Percentiles rank a stretch among this genome's conserved stretches.
These are phyloP conservation scores for Zygothrica quintamaculata DNA, from an alignment of 2,888 invertebrate species.

Conservation along the genomic window DNA sequence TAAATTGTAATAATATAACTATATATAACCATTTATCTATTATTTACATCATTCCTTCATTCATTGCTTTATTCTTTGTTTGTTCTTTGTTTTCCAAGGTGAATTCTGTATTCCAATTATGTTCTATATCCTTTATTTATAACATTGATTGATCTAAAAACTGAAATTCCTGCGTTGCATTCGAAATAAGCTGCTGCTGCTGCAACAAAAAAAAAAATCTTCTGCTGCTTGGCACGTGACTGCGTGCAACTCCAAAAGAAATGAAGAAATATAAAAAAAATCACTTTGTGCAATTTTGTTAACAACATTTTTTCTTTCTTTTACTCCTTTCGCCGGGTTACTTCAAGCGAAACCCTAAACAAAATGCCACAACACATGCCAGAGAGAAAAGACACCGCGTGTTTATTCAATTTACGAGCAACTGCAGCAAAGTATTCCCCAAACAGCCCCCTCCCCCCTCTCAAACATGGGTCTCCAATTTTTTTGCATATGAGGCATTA, in stretches of 20 bases:
- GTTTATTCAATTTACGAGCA: constrained; percentile 66
- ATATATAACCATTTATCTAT: too few species aligned
- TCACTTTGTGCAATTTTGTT: constrained; percentile 52
- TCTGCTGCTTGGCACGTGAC: constrained; percentile 66
- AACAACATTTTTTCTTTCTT: constrained; percentile 65
- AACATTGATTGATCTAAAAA: constrained; percentile 50
- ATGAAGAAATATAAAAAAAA: constrained; percentile 2
- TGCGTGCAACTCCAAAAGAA: constrained; percentile 34
- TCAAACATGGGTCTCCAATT: constrained; percentile 8
- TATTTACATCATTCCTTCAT: background rate
- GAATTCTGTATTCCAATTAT: constrained; percentile 30
- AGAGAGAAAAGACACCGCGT: constrained; percentile 30
- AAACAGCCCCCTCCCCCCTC: background rate
- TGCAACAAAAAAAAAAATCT: constrained; percentile 20
- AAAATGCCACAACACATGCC: constrained; percentile 51
- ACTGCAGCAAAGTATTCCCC: constrained; percentile 51
- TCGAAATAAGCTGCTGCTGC: constrained; percentile 37
- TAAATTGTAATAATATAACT: too few species aligned
- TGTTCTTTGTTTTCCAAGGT: constrained; percentile 1
- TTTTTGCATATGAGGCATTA: constrained; percentile 56
- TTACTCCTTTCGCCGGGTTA: constrained; percentile 24
- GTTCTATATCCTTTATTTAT: constrained; percentile 15
- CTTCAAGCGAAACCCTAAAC: constrained; percentile 33
- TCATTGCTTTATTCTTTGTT: background rate
- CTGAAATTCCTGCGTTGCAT: constrained; percentile 37